Conservation (phyloP, 2,113 vertebrate genomes). For the Lepus americanus region DNA sequence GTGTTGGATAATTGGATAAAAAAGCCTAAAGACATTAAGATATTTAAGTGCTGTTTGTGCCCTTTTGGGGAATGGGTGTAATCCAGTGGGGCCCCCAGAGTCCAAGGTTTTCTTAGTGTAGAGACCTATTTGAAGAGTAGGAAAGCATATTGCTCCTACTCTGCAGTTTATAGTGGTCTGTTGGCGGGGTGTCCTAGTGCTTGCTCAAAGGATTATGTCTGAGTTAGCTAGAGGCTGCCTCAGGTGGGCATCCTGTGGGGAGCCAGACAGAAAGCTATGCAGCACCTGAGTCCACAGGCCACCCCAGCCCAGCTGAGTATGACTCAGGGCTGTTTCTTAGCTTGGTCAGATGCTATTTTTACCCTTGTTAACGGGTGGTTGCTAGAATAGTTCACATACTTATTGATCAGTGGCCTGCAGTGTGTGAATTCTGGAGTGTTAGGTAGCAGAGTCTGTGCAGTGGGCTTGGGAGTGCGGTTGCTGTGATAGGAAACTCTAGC, state of each 20-base stretch:
- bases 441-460: not conserved
- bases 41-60: not conserved
- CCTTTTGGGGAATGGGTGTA: not conserved
- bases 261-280: not conserved
- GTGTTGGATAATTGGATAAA: not conserved
- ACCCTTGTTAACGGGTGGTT: not conserved
- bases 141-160: not conserved
- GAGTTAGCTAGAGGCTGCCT: not conserved
- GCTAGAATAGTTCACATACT: not conserved
- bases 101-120: not conserved
- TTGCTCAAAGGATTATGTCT: not conserved
- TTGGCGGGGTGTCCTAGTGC: not conserved
- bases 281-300: rapidly evolving
- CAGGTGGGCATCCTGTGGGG: not conserved
- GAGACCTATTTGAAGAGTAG: not conserved
- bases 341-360: not conserved
- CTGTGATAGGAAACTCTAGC: not conserved
- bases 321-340: not conserved
- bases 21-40: not conserved
- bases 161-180: not conserved
- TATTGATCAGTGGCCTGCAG: not conserved
- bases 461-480: no score
- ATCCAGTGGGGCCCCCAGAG: not conserved
- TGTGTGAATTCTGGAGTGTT: rapidly evolving
- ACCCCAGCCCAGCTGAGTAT: not conserved